Evolutionary conservation across 2,797 vertebrate species (phyloP), one percentile per base, ranked within the genome.

Genomic region (Pachyuromys duprasi): DNA sequence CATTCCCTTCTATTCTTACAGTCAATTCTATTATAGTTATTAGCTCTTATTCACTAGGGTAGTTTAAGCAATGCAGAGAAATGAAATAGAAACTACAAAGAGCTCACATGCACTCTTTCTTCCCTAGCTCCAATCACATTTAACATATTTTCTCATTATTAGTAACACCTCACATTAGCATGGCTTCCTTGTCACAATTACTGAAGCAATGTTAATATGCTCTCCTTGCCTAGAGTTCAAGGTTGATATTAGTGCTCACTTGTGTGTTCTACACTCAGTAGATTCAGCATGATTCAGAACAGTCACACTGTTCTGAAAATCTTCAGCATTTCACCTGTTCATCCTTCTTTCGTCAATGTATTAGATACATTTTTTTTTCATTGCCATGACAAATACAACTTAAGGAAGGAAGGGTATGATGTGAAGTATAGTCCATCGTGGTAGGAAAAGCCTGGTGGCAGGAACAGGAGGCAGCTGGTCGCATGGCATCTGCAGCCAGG

Each of bases 21-120:
- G 18, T 31, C 17, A n/a, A 76, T 55, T 86, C 62, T 82, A 45
- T 63, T 67, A 17, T 31, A 78, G 36, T 33, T 70, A 72, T 45
- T 5, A 72, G 45, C n/a, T 26, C n/a, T 87, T 55, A 60, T 14
- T 89, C 36, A 69, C 69, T 53, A 83, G 20, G 62, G 20, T n/a
- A 74, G 13, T 90, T 86, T 90, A 65, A 92, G 36, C 33, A 7
- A 45, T 83, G 57, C 22, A 84, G 72, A 79, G 78, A 75, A 92
- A 55, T 45, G 55, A 20, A 86, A 39, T 3, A 91, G 55, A 89
- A 72, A 72, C 62, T 42, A 60, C 8, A 60, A 45, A 67, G 75
- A 65, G 5, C 36, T 45, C 36, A 3, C 5, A 8, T 17, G 0
- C 6, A 65, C 6, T 28, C n/a, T 60, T 7, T 83, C 15, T 53